phyloP scores from a whole-genome alignment of 92 coral and sea anemone species.

The Actinostola sp. region DNA sequence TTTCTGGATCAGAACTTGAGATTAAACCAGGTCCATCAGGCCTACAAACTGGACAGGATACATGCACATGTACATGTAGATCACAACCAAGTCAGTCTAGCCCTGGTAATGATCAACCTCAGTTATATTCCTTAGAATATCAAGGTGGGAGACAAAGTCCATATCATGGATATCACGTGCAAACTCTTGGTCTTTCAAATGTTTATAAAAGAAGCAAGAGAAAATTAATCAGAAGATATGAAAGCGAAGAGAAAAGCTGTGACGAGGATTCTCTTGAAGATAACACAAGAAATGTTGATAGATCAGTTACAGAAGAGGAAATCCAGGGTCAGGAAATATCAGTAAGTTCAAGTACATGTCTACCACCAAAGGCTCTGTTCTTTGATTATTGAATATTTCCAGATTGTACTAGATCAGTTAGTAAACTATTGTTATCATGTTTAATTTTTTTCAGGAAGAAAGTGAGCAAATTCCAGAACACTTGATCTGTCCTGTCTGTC shows the following conservation, averaged over 20 bases:
- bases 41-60: no score
- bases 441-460: slow-evolving; percentile 13
- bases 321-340: neutral
- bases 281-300: neutral
- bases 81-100: no score
- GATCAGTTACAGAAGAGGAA: neutral
- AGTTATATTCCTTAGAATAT: no score
- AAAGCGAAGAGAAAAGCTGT: neutral
- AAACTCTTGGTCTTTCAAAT: neutral
- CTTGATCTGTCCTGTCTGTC: slow-evolving; percentile 82
- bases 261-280: neutral
- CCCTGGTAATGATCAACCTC: no score
- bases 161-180: neutral
- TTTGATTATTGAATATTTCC: no score
- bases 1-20: neutral
- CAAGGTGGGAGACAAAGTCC: neutral
- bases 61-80: neutral
- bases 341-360: neutral
- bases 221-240: neutral
- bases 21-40: no score
- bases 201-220: neutral
- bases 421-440: no score
- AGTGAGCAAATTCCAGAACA: slow-evolving; percentile 48
- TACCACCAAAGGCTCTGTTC: no score
- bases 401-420: no score